A percentile compares a stretch with the other conserved stretches of the same genome.
These are phyloP conservation scores for Thyatira batis DNA, from an alignment of 2,888 invertebrate species.

Conservation along the genomic window DNA sequence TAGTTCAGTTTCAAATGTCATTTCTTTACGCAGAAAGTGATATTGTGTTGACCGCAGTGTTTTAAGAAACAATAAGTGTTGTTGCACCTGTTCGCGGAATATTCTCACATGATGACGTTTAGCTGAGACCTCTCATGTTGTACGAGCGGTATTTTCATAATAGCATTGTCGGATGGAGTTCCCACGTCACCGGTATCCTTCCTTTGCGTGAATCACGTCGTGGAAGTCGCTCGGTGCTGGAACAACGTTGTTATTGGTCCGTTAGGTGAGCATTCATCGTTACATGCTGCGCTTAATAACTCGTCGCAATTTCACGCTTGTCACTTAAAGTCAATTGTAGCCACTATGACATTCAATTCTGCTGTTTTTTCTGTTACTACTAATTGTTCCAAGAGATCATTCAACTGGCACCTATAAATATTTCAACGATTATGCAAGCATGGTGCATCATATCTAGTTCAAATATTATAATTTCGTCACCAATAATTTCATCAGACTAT, in stretches of 20 bases:
- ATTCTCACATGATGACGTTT: not conserved
- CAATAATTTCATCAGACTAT: not conserved
- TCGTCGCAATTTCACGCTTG: not conserved
- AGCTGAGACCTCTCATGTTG: not conserved
- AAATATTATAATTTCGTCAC: not conserved
- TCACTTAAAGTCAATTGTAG: no score
- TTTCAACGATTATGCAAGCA: no score
- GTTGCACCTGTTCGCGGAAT: not conserved
- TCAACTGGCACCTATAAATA: no score
- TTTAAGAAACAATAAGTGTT: not conserved
- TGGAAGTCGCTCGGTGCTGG: not conserved
- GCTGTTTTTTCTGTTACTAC: no score
- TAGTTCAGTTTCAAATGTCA: not conserved
- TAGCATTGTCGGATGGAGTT: not conserved
- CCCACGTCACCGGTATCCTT: not conserved
- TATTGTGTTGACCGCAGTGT: not conserved
- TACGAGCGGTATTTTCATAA: not conserved
- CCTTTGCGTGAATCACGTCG: not conserved
- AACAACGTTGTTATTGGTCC: not conserved
- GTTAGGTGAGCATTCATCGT: not conserved
- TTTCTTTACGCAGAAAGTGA: not conserved
- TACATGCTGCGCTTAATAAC: not conserved
- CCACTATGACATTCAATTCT: no score
- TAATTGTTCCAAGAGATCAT: no score
- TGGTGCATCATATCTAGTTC: not conserved